phyloP scores from a whole-genome alignment of 2,797 vertebrate species.

The Selene dorsalis region DNA sequence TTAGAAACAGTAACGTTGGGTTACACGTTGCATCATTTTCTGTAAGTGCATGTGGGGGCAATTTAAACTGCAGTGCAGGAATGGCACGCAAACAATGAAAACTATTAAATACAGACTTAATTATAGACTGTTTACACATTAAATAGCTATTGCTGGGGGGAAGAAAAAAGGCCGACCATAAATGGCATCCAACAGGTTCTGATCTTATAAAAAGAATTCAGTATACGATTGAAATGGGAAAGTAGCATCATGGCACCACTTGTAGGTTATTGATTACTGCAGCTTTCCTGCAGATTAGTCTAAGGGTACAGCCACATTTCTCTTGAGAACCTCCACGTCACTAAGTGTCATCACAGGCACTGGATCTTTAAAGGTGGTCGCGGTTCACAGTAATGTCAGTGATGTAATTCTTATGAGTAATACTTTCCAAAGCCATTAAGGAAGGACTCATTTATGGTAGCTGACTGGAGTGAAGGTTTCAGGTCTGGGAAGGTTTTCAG shows the following conservation, averaged over 20 bases:
- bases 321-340: conserved; percentile 8
- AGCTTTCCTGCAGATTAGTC: conserved; percentile 20
- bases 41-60: background rate
- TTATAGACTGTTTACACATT: conserved; percentile 21
- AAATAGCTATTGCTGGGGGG: background rate
- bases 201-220: background rate
- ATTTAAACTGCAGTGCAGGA: background rate
- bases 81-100: conserved; percentile 3
- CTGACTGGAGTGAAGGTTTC: conserved; percentile 55
- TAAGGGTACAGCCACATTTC: conserved; percentile 15
- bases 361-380: conserved; percentile 29
- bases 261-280: background rate
- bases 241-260: background rate
- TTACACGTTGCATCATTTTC: background rate
- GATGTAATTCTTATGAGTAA: conserved; percentile 67
- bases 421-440: conserved; percentile 61
- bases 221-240: background rate
- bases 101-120: background rate
- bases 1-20: background rate
- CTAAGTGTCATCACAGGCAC: conserved; percentile 29
- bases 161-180: background rate
- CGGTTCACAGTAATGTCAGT: conserved; percentile 59
- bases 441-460: conserved; percentile 50
- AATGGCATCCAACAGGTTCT: background rate
- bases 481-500: conserved; percentile 48